These are phyloP conservation scores for Serilophus lunatus DNA, from an alignment of 2,113 vertebrate genomes.

Conservation along the genomic window DNA sequence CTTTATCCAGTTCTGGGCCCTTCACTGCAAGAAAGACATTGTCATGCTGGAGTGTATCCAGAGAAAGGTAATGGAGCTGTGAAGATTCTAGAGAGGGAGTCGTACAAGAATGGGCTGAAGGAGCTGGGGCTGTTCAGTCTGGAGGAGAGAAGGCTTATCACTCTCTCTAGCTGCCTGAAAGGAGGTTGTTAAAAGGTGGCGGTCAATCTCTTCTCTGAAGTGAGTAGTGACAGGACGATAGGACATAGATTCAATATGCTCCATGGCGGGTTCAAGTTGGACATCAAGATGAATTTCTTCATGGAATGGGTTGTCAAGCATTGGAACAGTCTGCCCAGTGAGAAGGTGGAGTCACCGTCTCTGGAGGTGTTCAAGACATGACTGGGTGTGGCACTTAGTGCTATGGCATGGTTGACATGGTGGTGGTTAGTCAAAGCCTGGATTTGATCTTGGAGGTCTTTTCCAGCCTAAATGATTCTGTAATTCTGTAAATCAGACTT, in stretches of 20 bases:
- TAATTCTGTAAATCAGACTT: not conserved
- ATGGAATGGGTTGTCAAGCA: not conserved
- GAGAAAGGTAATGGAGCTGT: not conserved
- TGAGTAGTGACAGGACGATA: not conserved
- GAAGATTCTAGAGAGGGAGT: not conserved
- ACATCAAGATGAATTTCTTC: not conserved
- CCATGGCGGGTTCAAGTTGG: not conserved
- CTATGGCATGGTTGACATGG: not conserved
- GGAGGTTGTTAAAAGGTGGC: not conserved
- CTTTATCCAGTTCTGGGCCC: not conserved
- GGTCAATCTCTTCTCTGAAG: not conserved
- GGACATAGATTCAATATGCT: not conserved
- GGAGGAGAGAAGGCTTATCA: not conserved
- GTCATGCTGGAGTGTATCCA: not conserved
- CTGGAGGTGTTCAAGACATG: not conserved
- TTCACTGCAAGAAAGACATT: not conserved
- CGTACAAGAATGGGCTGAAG: not conserved
- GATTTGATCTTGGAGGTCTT: rapidly evolving
- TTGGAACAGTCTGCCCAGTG: not conserved
- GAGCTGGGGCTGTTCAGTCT: not conserved
- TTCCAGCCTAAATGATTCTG: not conserved
- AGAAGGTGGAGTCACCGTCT: not conserved
- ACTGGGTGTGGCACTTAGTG: too few species aligned
- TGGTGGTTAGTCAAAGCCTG: not conserved
- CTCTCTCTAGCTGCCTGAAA: not conserved